Conservation (phyloP, 2,797 vertebrate genomes). For the Aulostomus chinensis region DNA sequence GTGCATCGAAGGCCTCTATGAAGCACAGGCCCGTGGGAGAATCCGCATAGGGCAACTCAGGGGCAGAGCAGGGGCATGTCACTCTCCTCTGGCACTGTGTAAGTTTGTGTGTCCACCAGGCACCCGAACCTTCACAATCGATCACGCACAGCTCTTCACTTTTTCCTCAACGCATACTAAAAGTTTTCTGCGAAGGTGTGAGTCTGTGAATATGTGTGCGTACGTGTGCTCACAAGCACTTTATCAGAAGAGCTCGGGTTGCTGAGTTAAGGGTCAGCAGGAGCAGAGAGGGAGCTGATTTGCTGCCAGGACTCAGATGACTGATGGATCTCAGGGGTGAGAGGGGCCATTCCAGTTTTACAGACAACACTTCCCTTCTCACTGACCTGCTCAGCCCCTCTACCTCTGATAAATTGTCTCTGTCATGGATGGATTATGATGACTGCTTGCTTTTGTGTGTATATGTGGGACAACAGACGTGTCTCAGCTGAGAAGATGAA, state of each 20-base stretch:
- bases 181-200: constrained; percentile 18
- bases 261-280: constrained; percentile 46
- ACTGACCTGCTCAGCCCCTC: constrained; percentile 52
- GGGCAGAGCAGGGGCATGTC: too few species aligned
- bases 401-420: constrained; percentile 49
- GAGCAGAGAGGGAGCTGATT: constrained; percentile 51
- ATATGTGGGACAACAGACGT: not conserved
- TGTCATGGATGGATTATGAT: constrained; percentile 44
- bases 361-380: constrained; percentile 73
- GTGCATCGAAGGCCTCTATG: not conserved
- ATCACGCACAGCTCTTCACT: not conserved
- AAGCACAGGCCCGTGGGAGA: constrained; percentile 57
- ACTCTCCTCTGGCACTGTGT: too few species aligned
- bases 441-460: constrained; percentile 38
- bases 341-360: constrained; percentile 55
- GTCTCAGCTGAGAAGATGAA: constrained; percentile 21
- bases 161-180: constrained; percentile 16
- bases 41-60: constrained; percentile 26
- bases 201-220: not conserved
- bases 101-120: too few species aligned
- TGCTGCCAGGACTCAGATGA: constrained; percentile 51
- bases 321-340: constrained; percentile 65
- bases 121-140: not conserved
- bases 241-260: constrained; percentile 44
- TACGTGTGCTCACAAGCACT: constrained; percentile 26